Evolutionary conservation across 1,140 invertebrate species (phyloP), one percentile per base, ranked within the genome.

Genomic region (Lethrus apterus): DNA sequence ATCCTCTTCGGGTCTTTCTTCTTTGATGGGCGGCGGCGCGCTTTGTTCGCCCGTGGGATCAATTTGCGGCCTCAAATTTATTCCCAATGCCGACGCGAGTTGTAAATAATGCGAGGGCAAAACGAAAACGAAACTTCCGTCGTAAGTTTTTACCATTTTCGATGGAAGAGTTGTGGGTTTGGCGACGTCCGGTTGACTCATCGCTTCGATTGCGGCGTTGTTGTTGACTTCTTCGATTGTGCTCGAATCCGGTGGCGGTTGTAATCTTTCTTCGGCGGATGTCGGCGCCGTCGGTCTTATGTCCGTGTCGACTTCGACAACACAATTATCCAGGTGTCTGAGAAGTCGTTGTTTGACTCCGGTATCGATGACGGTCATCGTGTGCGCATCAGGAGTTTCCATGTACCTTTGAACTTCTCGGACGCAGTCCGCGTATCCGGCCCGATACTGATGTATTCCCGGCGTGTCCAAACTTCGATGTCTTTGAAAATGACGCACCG

Each of bases 401-500:
- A 81, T 60, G 52, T 80, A 81, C 2, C 78, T 69, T 23, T 78
- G 78, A 17, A 80, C 71, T 72, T 91, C 86, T 47, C 79, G 69
- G 0, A 84, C 83, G 59, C 87, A 91, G 65, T 89, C 87, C 58
- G 82, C 76, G 66, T 86, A 91, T 1, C 87, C 87, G 20, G 84
- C 80, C 36, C 69, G 64, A 55, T 75, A 75, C 56, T 73, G 73
- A 47, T 73, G 71, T 4, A 74, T 72, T 61, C 66, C 79, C 24
- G 75, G 74, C 53, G 77, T 74, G 41, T 77, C 77, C 1, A 81
- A 65, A 52, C 77, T 79, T 53, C 80, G 75, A 59, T 83, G 80
- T 50, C 81, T 68, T 57, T 88, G 84, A 44, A 94, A 77, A 65
- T 93, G 86, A 52, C 88, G 76, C 10, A 94, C 90, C 1, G 91